phyloP scores from a whole-genome alignment of 2,797 vertebrate genomes.

The Corythornis leucogaster region DNA sequence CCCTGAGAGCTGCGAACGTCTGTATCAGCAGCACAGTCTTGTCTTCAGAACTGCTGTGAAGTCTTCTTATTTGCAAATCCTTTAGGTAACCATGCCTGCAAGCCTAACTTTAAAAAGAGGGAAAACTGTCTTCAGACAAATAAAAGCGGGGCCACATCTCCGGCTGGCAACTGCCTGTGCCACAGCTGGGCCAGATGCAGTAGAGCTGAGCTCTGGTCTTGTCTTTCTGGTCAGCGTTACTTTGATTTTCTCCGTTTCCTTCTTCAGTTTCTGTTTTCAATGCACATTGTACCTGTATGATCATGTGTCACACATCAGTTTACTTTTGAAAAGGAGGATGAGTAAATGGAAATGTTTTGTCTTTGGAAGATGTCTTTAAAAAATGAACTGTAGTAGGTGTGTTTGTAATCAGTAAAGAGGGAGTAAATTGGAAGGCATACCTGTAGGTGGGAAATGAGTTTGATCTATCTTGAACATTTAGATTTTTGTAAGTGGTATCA shows the following conservation, averaged over 20 bases:
- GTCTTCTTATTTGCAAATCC: constrained; percentile 50
- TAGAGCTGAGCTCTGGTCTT: constrained; percentile 3
- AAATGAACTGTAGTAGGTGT: constrained; percentile 18
- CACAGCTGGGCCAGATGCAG: not conserved
- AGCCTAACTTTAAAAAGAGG: not conserved
- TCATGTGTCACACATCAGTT: not conserved
- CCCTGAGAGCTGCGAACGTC: not conserved
- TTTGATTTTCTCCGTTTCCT: not conserved
- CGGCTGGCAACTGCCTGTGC: not conserved
- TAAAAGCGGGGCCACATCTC: not conserved
- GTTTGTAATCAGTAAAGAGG: constrained; percentile 22
- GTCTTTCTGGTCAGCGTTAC: not conserved
- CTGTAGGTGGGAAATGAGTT: not conserved
- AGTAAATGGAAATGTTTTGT: constrained; percentile 15
- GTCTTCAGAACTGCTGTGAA: constrained; percentile 27
- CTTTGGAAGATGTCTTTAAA: not conserved
- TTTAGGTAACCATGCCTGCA: constrained; percentile 42
- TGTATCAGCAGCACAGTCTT: not conserved
- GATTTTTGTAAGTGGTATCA: not conserved
- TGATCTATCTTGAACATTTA: constrained; percentile 4
- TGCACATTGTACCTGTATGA: not conserved
- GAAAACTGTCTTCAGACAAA: not conserved
- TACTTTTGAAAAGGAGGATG: not conserved
- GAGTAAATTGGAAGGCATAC: constrained; percentile 24
- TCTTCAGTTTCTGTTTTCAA: constrained; percentile 21